Evolutionary conservation across 2,113 vertebrate species (phyloP).

Genomic region (Caracal caracal): DNA sequence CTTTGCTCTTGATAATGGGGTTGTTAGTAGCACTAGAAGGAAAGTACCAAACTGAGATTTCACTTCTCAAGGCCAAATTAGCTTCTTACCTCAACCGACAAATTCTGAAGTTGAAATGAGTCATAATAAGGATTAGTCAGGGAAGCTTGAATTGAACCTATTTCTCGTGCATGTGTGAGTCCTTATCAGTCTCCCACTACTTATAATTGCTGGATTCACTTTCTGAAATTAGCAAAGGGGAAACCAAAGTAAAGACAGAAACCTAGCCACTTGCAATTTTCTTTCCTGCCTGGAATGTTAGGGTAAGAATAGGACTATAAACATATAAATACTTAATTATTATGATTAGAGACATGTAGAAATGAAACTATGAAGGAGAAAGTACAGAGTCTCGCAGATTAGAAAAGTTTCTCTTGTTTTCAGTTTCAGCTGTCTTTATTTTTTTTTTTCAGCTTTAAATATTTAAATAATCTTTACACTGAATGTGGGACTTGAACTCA

Average conservation of each 20-base stretch:
- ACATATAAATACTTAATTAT: not conserved
- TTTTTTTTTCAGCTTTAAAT: too few relatives aligned
- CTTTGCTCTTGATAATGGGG: constrained; percentile 57
- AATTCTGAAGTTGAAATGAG: constrained; percentile 76
- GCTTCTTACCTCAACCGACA: constrained; percentile 79
- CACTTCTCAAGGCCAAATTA: constrained; percentile 79
- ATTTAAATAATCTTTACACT: too few relatives aligned
- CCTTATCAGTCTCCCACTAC: constrained; percentile 68
- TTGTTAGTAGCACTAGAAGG: constrained; percentile 50
- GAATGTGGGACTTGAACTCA: too few relatives aligned
- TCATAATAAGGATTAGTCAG: constrained; percentile 84
- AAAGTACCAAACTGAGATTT: constrained; percentile 52
- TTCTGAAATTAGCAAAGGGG: constrained; percentile 68
- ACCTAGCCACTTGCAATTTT: not conserved
- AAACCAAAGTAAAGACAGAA: constrained; percentile 50
- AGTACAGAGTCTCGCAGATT: not conserved
- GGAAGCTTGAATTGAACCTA: constrained; percentile 74
- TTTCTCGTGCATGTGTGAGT: constrained; percentile 54
- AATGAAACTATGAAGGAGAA: not conserved
- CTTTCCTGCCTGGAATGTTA: not conserved
- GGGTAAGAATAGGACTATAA: not conserved
- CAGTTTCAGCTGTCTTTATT: not conserved
- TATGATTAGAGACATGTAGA: not conserved
- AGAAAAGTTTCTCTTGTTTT: not conserved
- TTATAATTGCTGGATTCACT: constrained; percentile 76